A percentile compares a stretch with the other conserved stretches of the same genome.
These are phyloP conservation scores for Anthrax anthrax DNA, from an alignment of 2,888 invertebrate genomes.

Conservation along the genomic window DNA sequence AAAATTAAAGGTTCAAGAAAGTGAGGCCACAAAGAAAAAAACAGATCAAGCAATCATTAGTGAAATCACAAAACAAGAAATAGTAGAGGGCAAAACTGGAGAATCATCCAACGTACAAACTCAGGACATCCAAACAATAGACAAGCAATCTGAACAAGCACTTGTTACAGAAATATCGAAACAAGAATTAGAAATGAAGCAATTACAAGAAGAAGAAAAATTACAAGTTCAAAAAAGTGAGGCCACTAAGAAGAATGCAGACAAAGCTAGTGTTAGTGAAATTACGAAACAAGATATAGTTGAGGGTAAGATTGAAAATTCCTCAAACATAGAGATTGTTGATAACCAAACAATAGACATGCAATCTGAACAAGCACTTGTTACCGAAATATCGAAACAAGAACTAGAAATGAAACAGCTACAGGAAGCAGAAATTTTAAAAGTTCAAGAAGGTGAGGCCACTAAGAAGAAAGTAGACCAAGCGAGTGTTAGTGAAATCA, in stretches of 20 bases:
- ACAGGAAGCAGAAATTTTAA: too few species aligned
- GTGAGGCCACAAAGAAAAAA: background rate
- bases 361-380: too few species aligned
- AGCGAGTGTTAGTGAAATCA: too few species aligned
- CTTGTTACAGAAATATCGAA: conserved; percentile 2
- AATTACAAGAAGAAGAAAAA: conserved; percentile 9
- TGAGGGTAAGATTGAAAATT: background rate
- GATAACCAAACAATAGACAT: too few species aligned
- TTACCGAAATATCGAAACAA: too few species aligned
- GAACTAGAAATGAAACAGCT: too few species aligned
- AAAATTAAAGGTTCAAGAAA: conserved; percentile 9
- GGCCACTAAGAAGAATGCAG: background rate
- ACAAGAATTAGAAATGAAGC: conserved; percentile 11
- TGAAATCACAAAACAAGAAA: background rate
- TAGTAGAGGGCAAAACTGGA: background rate
- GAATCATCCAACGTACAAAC: background rate
- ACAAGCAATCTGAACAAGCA: background rate
- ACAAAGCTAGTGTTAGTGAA: background rate
- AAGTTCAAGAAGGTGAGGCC: too few species aligned
- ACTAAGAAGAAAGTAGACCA: too few species aligned
- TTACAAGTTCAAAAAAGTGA: background rate
- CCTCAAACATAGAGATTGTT: too few species aligned
- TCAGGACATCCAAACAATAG: background rate
- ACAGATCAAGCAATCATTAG: background rate
- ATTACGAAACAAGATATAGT: background rate